Evolutionary conservation across 2,888 invertebrate genomes (phyloP).

Genomic region (Perizoma flavofasciatum): DNA sequence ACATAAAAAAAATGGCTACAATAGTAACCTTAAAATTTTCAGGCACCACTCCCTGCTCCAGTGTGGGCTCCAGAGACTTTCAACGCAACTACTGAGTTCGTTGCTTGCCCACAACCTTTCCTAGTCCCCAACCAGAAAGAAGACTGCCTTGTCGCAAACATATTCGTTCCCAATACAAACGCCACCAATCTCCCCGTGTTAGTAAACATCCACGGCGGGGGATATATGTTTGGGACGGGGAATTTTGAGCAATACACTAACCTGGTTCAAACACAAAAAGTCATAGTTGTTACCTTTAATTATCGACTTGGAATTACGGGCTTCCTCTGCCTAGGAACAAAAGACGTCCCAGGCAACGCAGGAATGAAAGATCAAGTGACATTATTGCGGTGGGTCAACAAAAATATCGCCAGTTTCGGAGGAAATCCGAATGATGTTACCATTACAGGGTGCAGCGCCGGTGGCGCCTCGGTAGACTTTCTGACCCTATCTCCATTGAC

Average conservation of each 20-base stretch:
- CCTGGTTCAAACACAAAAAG: slow-evolving; percentile 24
- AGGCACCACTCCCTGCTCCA: slow-evolving; percentile 27
- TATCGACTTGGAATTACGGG: slow-evolving; percentile 38
- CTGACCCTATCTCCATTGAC: slow-evolving; percentile 30
- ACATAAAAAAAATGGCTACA: too few species aligned
- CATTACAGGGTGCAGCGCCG: slow-evolving; percentile 32
- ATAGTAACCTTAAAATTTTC: slow-evolving; percentile 6
- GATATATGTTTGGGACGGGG: slow-evolving; percentile 24
- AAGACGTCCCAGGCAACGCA: slow-evolving; percentile 39
- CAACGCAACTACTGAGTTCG: slow-evolving; percentile 11
- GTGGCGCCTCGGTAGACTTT: slow-evolving; percentile 29
- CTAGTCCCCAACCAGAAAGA: slow-evolving; percentile 15
- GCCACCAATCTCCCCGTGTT: too few species aligned
- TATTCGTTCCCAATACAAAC: too few species aligned
- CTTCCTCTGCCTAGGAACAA: slow-evolving; percentile 40
- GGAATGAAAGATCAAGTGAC: slow-evolving; percentile 39
- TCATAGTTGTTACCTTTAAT: slow-evolving; percentile 38
- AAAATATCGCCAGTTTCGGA: neutral
- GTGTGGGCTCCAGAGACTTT: slow-evolving; percentile 20
- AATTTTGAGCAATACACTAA: slow-evolving; percentile 9
- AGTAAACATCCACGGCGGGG: slow-evolving; percentile 41
- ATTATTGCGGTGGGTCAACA: slow-evolving; percentile 33
- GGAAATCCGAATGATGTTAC: slow-evolving; percentile 38
- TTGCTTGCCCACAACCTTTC: slow-evolving; percentile 17
- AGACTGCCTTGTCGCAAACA: slow-evolving; percentile 29